A percentile compares a stretch with the other conserved stretches of the same genome.
Conservation (phyloP, 2,797 vertebrate species). For the Sebastes ruberrimus region DNA sequence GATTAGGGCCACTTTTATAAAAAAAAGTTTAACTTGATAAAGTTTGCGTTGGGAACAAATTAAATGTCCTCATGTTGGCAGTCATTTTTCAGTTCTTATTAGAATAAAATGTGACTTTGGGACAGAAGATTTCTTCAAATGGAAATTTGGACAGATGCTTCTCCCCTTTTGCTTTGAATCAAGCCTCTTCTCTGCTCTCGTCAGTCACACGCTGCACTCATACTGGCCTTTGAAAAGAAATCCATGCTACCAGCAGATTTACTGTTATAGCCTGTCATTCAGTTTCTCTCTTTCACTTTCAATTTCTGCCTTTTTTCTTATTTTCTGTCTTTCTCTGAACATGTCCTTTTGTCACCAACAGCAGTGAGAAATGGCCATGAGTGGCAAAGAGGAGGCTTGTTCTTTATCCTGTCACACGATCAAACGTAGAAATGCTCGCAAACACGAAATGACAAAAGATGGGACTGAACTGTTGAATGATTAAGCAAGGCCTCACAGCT, state of each 20-base stretch:
- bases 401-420: slow-evolving; percentile 66
- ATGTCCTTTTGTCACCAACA: slow-evolving; percentile 38
- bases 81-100: neutral
- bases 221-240: slow-evolving; percentile 39
- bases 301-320: slow-evolving; percentile 15
- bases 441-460: slow-evolving; percentile 64
- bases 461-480: slow-evolving; percentile 64
- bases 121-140: neutral
- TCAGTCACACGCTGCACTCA: slow-evolving; percentile 14
- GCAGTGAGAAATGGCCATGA: slow-evolving; percentile 55
- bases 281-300: slow-evolving; percentile 4
- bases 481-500: slow-evolving; percentile 69
- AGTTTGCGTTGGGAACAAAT: neutral
- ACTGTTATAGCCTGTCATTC: slow-evolving; percentile 34
- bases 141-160: slow-evolving; percentile 14
- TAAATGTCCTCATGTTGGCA: neutral
- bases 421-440: slow-evolving; percentile 59
- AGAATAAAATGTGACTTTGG: neutral
- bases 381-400: slow-evolving; percentile 15
- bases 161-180: slow-evolving; percentile 20
- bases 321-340: slow-evolving; percentile 12
- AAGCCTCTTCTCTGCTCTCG: slow-evolving; percentile 5
- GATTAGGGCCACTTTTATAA: neutral
- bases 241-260: slow-evolving; percentile 27
- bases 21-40: neutral